A percentile compares a stretch with the other conserved stretches of the same genome.
These are phyloP conservation scores for Himalopsyche anomala DNA, from an alignment of 2,888 invertebrate genomes.

Conservation along the genomic window DNA sequence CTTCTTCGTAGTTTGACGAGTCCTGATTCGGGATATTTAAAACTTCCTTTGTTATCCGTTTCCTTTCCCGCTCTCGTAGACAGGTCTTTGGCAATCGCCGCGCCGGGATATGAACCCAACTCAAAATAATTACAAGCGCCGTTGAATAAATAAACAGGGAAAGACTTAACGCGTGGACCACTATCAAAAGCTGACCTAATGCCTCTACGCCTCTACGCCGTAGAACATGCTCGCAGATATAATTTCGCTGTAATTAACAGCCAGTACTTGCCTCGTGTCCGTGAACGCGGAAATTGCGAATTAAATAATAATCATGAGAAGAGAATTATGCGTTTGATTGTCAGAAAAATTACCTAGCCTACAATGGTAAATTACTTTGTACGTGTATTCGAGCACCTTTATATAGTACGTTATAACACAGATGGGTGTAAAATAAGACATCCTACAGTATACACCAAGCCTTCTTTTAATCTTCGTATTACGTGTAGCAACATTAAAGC, in stretches of 20 bases:
- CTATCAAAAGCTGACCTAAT: constrained; percentile 34
- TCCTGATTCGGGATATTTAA: constrained; percentile 14
- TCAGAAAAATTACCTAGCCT: too few relatives aligned
- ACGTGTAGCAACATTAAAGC: too few relatives aligned
- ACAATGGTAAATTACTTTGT: too few relatives aligned
- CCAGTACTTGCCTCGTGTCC: too few relatives aligned
- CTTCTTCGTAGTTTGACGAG: constrained; percentile 2
- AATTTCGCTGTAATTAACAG: constrained; percentile 23
- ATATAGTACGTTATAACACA: too few relatives aligned
- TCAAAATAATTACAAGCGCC: constrained; percentile 26
- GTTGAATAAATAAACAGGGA: constrained; percentile 29
- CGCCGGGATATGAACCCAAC: constrained; percentile 31
- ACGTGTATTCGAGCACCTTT: too few relatives aligned
- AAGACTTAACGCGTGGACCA: constrained; percentile 34
- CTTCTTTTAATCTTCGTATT: too few relatives aligned
- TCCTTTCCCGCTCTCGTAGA: constrained; percentile 6
- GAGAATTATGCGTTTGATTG: too few relatives aligned
- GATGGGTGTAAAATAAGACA: too few relatives aligned
- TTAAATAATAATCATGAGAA: too few relatives aligned
- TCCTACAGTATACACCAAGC: too few relatives aligned
- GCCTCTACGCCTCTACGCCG: neutral
- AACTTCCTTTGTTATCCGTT: constrained; percentile 31
- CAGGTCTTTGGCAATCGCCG: constrained; percentile 26
- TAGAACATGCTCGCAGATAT: constrained; percentile 2
- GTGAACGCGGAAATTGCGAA: too few relatives aligned